Percentiles rank a stretch among this genome's conserved stretches.
phyloP scores from a whole-genome alignment of 2,888 invertebrate species.

The Stenoptilia bipunctidactyla region DNA sequence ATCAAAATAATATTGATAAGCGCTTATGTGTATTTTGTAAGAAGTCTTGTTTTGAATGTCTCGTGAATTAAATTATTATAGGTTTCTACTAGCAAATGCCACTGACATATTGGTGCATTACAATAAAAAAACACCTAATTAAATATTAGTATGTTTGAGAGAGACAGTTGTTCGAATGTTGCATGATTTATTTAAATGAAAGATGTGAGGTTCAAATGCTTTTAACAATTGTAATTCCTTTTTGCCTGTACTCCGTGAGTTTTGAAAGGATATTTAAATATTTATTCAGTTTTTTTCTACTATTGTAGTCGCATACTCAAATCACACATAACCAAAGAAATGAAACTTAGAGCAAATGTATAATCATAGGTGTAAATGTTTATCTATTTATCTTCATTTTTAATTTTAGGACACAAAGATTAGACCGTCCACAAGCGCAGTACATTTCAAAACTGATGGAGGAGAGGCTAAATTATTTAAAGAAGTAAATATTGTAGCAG shows the following conservation, averaged over 20 bases:
- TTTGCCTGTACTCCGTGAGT: conserved; percentile 4
- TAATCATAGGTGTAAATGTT: not conserved
- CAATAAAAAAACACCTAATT: not conserved
- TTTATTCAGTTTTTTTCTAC: conserved; percentile 14
- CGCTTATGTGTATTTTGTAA: no score
- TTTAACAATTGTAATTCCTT: conserved; percentile 6
- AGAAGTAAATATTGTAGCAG: conserved; percentile 24
- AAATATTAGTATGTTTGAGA: not conserved
- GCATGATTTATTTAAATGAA: not conserved
- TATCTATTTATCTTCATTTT: no score
- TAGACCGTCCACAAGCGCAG: not conserved
- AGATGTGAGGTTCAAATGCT: not conserved
- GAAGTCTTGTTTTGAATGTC: no score
- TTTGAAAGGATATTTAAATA: conserved; percentile 9
- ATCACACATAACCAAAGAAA: not conserved
- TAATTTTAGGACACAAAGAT: not conserved
- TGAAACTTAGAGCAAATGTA: not conserved
- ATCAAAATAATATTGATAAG: no score
- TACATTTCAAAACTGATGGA: not conserved
- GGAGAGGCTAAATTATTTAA: not conserved
- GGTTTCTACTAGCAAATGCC: no score
- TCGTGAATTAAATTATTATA: no score
- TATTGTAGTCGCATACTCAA: not conserved
- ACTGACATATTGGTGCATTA: no score
- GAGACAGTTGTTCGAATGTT: not conserved